These are phyloP conservation scores for Ecdyonurus torrentis DNA, from an alignment of 2,888 invertebrate species.

Conservation along the genomic window DNA sequence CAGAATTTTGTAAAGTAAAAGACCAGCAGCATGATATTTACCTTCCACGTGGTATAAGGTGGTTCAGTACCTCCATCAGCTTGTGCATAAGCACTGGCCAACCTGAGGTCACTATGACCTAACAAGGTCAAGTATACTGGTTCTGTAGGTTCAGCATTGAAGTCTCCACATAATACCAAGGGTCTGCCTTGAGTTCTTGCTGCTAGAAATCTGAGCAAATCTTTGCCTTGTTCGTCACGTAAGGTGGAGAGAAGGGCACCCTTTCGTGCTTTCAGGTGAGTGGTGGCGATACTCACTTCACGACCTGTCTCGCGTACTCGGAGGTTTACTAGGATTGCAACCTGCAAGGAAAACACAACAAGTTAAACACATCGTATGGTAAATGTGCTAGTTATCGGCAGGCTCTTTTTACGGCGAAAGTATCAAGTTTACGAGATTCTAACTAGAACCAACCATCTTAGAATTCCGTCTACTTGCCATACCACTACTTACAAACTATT, in stretches of 20 bases:
- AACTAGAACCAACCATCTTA: too few species aligned
- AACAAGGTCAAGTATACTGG: conserved; percentile 46
- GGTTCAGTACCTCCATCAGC: conserved; percentile 37
- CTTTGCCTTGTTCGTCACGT: conserved; percentile 53
- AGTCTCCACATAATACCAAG: conserved; percentile 52
- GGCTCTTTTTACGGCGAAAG: too few species aligned
- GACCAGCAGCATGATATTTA: too few species aligned
- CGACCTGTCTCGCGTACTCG: conserved; percentile 35
- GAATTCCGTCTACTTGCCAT: too few species aligned
- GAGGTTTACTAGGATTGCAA: conserved; percentile 40
- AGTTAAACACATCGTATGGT: too few species aligned
- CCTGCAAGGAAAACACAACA: conserved; percentile 28
- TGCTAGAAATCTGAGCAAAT: conserved; percentile 37
- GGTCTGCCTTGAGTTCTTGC: conserved; percentile 30
- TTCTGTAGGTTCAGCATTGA: conserved; percentile 57
- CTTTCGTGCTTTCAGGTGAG: conserved; percentile 55
- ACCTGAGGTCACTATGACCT: conserved; percentile 25
- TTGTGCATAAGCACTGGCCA: conserved; percentile 37
- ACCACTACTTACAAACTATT: too few species aligned
- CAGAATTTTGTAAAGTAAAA: too few species aligned
- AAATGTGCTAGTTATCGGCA: too few species aligned
- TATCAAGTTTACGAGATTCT: too few species aligned
- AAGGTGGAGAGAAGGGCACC: conserved; percentile 47
- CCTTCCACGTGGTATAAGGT: conserved; percentile 59
- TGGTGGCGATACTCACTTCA: conserved; percentile 48